Conservation (phyloP, 2,888 invertebrate species). For the Ypsolopha scabrella region DNA sequence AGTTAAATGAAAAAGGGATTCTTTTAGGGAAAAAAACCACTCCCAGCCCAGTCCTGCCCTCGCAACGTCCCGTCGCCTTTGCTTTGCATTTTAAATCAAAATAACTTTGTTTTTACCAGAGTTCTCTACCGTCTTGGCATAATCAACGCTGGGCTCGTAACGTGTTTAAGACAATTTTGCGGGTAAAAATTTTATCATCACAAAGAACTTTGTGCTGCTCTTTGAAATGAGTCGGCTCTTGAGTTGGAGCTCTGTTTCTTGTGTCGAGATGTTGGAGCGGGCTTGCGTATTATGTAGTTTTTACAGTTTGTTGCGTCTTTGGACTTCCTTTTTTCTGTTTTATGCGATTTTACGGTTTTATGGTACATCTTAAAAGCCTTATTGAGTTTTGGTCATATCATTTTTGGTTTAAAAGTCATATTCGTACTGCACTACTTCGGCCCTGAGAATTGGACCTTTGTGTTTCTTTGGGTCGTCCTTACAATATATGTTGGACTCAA, state of each 20-base stretch:
- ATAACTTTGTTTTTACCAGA: conserved; percentile 58
- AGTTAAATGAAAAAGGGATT: conserved; percentile 45
- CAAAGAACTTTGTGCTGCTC: conserved; percentile 31
- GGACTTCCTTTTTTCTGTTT: no score
- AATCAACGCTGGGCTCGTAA: conserved; percentile 47
- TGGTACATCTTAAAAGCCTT: no score
- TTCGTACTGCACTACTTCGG: no score
- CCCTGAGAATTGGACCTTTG: no score
- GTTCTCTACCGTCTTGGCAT: conserved; percentile 53
- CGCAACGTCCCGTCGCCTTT: conserved; percentile 32
- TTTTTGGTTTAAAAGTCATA: no score
- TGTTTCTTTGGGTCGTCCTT: no score
- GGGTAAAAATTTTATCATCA: conserved; percentile 38
- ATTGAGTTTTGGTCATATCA: no score
- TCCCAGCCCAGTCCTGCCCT: conserved; percentile 20
- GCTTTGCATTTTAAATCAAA: conserved; percentile 62
- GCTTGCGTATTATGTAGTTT: conserved; percentile 11
- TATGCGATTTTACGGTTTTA: no score
- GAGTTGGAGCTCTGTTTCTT: no score
- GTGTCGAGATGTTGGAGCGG: conserved; percentile 24
- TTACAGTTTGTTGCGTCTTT: no score
- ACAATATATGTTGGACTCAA: no score
- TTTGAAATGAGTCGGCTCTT: conserved; percentile 23
- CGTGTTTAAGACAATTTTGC: conserved; percentile 58
- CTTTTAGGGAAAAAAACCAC: conserved; percentile 28